These are phyloP conservation scores for Barbus barbus DNA, from an alignment of 2,113 vertebrate species.

Conservation along the genomic window DNA sequence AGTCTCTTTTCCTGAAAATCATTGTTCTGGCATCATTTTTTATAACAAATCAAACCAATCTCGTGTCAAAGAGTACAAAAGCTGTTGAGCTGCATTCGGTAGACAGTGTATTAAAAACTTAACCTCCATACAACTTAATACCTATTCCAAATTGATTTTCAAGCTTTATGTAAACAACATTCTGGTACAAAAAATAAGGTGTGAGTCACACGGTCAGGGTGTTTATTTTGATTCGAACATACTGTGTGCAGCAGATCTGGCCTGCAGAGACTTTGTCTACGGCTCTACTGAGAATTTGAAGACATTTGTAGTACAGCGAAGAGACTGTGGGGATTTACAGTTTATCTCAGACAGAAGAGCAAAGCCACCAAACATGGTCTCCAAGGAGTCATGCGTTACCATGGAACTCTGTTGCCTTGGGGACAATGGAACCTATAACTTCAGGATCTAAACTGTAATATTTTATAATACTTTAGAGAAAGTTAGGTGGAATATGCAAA, in stretches of 20 bases:
- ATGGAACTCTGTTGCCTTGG: slow-evolving; percentile 16
- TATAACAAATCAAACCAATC: background rate
- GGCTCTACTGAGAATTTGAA: background rate
- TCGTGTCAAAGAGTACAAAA: background rate
- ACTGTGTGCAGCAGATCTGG: slow-evolving; percentile 4
- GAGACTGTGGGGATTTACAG: slow-evolving; percentile 27
- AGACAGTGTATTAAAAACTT: background rate
- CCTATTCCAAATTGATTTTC: background rate
- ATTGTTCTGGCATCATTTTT: background rate
- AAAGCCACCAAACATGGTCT: slow-evolving; percentile 3
- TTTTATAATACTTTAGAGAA: too few species aligned
- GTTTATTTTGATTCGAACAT: slow-evolving; percentile 22
- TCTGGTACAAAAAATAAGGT: background rate
- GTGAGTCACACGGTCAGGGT: background rate
- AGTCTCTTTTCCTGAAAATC: background rate
- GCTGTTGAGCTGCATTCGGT: background rate
- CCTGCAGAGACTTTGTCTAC: slow-evolving; percentile 13
- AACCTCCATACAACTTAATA: background rate
- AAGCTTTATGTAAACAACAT: background rate
- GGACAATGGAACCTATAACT: background rate
- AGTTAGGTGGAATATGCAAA: too few species aligned
- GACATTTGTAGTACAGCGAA: background rate
- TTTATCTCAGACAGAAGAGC: slow-evolving; percentile 20
- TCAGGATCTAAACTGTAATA: background rate
- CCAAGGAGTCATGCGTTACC: background rate